A percentile compares a stretch with the other conserved stretches of the same genome.
Evolutionary conservation across 2,113 vertebrate species (phyloP).

Genomic region (Drymodes brunneopygia): DNA sequence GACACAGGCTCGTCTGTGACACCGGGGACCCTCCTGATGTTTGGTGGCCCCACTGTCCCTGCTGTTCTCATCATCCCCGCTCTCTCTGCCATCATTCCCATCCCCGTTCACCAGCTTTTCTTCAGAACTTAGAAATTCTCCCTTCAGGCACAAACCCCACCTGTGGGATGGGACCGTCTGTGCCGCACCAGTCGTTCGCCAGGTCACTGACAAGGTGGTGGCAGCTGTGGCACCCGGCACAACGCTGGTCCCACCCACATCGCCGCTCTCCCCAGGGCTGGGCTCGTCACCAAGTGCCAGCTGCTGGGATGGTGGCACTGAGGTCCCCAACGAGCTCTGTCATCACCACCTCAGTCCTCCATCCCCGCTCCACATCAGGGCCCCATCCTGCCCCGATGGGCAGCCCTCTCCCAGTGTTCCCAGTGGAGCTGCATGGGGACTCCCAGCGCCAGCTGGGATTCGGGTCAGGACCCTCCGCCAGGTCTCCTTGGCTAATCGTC

Average conservation of each 20-base stretch:
- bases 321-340: fast-evolving
- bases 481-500: conserved; percentile 39
- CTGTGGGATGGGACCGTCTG: fast-evolving
- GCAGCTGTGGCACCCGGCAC: not conserved
- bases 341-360: not conserved
- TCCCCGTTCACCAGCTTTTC: not conserved
- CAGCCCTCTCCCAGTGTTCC: not conserved
- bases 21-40: not conserved
- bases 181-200: not conserved
- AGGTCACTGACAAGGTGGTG: not conserved
- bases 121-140: not conserved
- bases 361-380: fast-evolving
- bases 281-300: not conserved
- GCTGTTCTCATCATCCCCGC: not conserved
- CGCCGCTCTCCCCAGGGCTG: fast-evolving
- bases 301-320: not conserved
- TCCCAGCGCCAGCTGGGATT: conserved; percentile 14
- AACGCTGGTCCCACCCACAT: not conserved
- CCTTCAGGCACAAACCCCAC: not conserved
- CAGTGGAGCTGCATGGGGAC: not conserved
- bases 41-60: not conserved
- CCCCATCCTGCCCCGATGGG: not conserved
- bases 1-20: fast-evolving
- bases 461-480: conserved; percentile 45
- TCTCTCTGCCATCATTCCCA: not conserved